These are phyloP conservation scores for Desoria tigrina DNA, from an alignment of 2,888 invertebrate species.

Conservation along the genomic window DNA sequence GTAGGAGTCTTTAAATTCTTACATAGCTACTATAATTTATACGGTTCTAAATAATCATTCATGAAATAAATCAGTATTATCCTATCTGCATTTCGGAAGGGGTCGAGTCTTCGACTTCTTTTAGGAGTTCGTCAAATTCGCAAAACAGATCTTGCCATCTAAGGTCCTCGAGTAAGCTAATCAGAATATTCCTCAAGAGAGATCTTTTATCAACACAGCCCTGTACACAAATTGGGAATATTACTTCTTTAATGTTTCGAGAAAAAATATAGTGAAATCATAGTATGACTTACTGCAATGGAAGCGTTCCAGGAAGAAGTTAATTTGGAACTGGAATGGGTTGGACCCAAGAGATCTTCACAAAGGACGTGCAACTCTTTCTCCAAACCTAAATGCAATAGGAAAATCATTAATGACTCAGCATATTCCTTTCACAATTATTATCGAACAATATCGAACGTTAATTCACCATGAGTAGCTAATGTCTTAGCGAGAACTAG, in stretches of 20 bases:
- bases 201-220: constrained; percentile 46
- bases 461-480: constrained; percentile 65
- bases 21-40: background rate
- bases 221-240: constrained; percentile 19
- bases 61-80: background rate
- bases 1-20: constrained; percentile 1
- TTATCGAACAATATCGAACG: too few relatives aligned
- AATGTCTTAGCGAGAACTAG: constrained; percentile 64
- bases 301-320: constrained; percentile 59
- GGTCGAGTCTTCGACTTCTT: constrained; percentile 19
- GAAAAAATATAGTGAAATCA: background rate
- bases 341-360: constrained; percentile 77
- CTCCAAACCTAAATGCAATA: constrained; percentile 64
- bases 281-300: constrained; percentile 36
- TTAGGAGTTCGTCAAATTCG: constrained; percentile 50
- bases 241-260: background rate
- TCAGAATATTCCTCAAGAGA: constrained; percentile 46
- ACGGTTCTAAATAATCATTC: background rate
- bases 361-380: constrained; percentile 71
- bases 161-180: constrained; percentile 44
- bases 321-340: constrained; percentile 63
- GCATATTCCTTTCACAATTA: too few relatives aligned
- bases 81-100: background rate
- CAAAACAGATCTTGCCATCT: constrained; percentile 51
- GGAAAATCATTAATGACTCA: too few relatives aligned